These are phyloP conservation scores for Arenicola marina DNA, from an alignment of 2,888 invertebrate species.

Conservation along the genomic window DNA sequence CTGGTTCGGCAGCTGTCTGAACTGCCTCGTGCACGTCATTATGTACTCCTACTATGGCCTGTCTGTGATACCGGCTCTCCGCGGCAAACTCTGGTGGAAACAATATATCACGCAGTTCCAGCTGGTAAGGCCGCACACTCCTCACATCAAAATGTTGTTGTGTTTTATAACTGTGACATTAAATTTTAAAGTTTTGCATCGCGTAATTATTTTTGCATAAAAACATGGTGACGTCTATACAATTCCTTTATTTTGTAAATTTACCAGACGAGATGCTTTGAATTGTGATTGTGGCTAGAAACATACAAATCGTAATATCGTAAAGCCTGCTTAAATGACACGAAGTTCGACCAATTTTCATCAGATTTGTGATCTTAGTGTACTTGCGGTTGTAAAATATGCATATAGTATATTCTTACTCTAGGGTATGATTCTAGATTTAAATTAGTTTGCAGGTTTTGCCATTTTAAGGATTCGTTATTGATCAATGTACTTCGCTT, in stretches of 20 bases:
- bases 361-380: too few relatives aligned
- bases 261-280: too few relatives aligned
- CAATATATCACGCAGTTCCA: conserved; percentile 90
- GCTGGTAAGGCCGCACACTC: conserved; percentile 72
- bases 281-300: background rate
- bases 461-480: background rate
- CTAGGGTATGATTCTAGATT: background rate
- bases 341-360: too few relatives aligned
- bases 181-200: too few relatives aligned
- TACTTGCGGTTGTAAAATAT: too few relatives aligned
- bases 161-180: background rate
- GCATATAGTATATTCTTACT: too few relatives aligned
- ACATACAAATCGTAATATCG: too few relatives aligned
- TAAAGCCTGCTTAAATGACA: too few relatives aligned
- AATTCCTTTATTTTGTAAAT: too few relatives aligned
- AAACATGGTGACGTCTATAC: too few relatives aligned
- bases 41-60: conserved; percentile 95
- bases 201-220: too few relatives aligned
- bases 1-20: conserved; percentile 29
- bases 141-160: background rate
- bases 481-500: background rate
- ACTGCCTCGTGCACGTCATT: conserved; percentile 76
- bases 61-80: conserved; percentile 77
- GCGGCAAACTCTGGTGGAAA: conserved; percentile 91
- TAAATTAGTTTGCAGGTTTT: too few relatives aligned